phyloP scores from a whole-genome alignment of 2,888 invertebrate species.

The Lycaena phlaeas region DNA sequence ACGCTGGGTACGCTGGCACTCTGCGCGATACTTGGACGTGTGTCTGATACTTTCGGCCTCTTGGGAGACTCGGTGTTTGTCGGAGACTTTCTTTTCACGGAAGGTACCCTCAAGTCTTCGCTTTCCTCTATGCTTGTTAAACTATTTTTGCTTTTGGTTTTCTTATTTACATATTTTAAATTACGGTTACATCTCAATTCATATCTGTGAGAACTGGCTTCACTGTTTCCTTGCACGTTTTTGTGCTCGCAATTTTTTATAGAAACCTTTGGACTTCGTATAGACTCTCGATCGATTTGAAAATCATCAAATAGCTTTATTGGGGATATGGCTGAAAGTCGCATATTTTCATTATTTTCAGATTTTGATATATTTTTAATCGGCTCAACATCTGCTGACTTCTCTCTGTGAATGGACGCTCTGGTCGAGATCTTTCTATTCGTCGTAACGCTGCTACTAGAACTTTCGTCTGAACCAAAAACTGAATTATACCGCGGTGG shows the following conservation, averaged over 20 bases:
- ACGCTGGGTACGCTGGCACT: constrained; percentile 26
- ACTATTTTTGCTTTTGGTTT: not conserved
- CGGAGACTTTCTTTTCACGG: not conserved
- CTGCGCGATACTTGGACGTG: constrained; percentile 11
- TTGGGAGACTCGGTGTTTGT: not conserved
- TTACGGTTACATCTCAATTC: not conserved
- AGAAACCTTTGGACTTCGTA: no score
- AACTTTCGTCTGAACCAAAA: constrained; percentile 12
- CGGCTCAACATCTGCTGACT: not conserved
- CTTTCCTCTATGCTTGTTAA: not conserved
- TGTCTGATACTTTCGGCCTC: not conserved
- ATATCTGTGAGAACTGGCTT: not conserved
- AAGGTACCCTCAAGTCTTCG: not conserved
- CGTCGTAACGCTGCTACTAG: not conserved
- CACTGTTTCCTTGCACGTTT: not conserved
- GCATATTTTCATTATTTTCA: constrained; percentile 5
- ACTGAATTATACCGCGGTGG: constrained; percentile 18
- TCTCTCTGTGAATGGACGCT: no score
- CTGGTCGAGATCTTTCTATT: not conserved
- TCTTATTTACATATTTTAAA: no score
- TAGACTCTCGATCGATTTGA: constrained; percentile 10
- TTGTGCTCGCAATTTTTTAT: not conserved
- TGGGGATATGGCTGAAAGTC: constrained; percentile 37
- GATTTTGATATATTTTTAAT: not conserved
- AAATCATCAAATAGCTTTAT: constrained; percentile 31